Percentiles rank a stretch among this genome's conserved stretches.
These are phyloP conservation scores for Cordilura impudica DNA, from an alignment of 2,888 invertebrate species.

Conservation along the genomic window DNA sequence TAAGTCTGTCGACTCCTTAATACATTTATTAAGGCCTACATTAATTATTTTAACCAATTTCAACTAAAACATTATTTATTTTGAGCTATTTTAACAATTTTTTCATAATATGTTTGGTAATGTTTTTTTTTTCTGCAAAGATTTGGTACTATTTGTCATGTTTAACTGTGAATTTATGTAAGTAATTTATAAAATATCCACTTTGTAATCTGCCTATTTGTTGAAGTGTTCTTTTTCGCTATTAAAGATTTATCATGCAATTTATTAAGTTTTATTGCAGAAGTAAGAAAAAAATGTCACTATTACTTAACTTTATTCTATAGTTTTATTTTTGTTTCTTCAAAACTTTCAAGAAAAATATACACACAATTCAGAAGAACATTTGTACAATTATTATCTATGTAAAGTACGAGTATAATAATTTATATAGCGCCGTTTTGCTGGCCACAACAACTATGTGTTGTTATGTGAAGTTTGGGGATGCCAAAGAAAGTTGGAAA, in stretches of 20 bases:
- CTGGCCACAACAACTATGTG: slow-evolving; percentile 27
- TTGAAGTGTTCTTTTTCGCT: slow-evolving; percentile 19
- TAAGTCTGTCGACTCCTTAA: too few relatives aligned
- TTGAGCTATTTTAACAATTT: too few relatives aligned
- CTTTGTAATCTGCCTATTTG: slow-evolving; percentile 19
- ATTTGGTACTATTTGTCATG: too few relatives aligned
- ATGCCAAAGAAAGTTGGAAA: too few relatives aligned
- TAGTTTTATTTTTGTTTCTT: slow-evolving; percentile 17
- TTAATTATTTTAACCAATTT: too few relatives aligned
- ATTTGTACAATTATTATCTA: slow-evolving; percentile 53
- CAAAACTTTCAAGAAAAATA: slow-evolving; percentile 43
- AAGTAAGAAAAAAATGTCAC: slow-evolving; percentile 73
- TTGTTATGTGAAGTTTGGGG: too few relatives aligned
- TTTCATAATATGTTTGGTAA: too few relatives aligned
- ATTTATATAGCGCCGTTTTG: slow-evolving; percentile 34
- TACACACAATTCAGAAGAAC: slow-evolving; percentile 44
- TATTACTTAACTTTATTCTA: slow-evolving; percentile 50
- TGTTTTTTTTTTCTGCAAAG: too few relatives aligned
- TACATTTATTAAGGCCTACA: too few relatives aligned
- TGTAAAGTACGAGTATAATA: slow-evolving; percentile 46
- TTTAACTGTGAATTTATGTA: too few relatives aligned
- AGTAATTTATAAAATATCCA: slow-evolving; percentile 16
- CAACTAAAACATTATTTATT: too few relatives aligned
- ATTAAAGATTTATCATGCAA: slow-evolving; percentile 69
- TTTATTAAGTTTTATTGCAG: slow-evolving; percentile 73